phyloP scores from a whole-genome alignment of 2,888 invertebrate genomes.

The Portevinia maculata region DNA sequence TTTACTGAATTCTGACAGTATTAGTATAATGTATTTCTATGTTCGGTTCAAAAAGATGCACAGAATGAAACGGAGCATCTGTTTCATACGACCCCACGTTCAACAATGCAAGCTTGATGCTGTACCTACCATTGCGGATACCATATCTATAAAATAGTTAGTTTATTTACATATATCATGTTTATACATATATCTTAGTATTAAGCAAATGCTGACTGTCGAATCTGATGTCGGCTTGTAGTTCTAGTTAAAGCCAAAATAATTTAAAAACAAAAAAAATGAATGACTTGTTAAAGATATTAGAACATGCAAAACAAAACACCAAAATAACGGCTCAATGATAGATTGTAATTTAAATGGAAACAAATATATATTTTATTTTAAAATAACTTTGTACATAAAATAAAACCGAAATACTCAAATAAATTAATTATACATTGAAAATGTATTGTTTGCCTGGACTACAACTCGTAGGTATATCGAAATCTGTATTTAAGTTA shows the following conservation, averaged over 20 bases:
- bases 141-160: slow-evolving; percentile 60
- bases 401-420: slow-evolving; percentile 10
- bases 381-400: slow-evolving; percentile 55
- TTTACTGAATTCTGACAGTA: slow-evolving; percentile 68
- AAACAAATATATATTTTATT: slow-evolving; percentile 23
- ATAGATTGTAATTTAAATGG: slow-evolving; percentile 16
- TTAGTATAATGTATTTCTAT: slow-evolving; percentile 58
- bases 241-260: slow-evolving; percentile 32
- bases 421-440: slow-evolving; percentile 23
- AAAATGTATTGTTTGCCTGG: slow-evolving; percentile 60
- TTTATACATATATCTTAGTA: slow-evolving; percentile 32
- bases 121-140: slow-evolving; percentile 51
- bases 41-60: slow-evolving; percentile 13
- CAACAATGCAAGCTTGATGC: slow-evolving; percentile 27
- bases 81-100: not conserved
- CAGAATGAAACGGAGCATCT: not conserved
- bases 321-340: slow-evolving; percentile 45
- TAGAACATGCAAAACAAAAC: slow-evolving; percentile 15
- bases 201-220: slow-evolving; percentile 54
- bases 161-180: slow-evolving; percentile 29
- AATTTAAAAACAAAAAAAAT: slow-evolving; percentile 3
- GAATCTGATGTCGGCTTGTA: slow-evolving; percentile 30
- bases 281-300: slow-evolving; percentile 21
- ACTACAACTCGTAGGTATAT: slow-evolving; percentile 34
- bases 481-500: slow-evolving; percentile 49